Conservation (phyloP, 1,140 invertebrate genomes). For the Holcopasites calliopsidis region DNA sequence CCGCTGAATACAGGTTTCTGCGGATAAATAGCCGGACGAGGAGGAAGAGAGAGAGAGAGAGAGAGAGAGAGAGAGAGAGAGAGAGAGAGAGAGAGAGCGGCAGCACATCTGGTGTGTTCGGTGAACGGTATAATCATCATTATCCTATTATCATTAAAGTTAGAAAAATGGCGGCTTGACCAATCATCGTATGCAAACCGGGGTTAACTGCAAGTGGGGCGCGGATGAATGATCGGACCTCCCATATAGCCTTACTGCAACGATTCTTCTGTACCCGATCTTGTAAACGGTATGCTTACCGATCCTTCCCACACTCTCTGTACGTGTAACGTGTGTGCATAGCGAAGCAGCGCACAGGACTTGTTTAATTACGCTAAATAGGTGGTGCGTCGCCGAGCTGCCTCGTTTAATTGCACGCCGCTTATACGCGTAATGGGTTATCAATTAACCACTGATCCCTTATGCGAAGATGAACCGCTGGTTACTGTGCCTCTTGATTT, state of each 20-base stretch:
- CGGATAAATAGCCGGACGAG: neutral
- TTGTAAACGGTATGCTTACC: neutral
- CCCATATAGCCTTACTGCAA: conserved; percentile 59
- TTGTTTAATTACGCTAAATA: conserved; percentile 55
- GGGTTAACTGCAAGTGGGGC: conserved; percentile 65
- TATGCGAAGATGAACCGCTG: conserved; percentile 20
- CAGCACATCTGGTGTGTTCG: conserved; percentile 55
- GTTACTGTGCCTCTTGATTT: no score
- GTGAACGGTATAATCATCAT: conserved; percentile 67
- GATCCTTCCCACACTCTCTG: conserved; percentile 29
- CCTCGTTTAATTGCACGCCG: conserved; percentile 45
- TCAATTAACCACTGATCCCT: conserved; percentile 41
- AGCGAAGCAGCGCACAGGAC: neutral
- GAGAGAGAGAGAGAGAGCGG: conserved; percentile 28
- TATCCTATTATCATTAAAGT: conserved; percentile 70
- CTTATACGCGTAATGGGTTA: conserved; percentile 41
- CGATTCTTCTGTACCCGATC: conserved; percentile 10
- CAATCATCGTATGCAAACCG: conserved; percentile 57
- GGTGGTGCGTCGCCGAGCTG: conserved; percentile 43
- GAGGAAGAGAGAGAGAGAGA: neutral
- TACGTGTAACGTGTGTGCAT: no score
- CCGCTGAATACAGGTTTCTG: conserved; percentile 39
- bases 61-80: neutral
- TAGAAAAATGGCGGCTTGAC: conserved; percentile 65
- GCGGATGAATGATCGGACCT: conserved; percentile 57